Base-by-base conservation (phyloP, 30 jellyfish, hydroid and myxozoan species). In the Pseudorhiza aurosa region DNA sequence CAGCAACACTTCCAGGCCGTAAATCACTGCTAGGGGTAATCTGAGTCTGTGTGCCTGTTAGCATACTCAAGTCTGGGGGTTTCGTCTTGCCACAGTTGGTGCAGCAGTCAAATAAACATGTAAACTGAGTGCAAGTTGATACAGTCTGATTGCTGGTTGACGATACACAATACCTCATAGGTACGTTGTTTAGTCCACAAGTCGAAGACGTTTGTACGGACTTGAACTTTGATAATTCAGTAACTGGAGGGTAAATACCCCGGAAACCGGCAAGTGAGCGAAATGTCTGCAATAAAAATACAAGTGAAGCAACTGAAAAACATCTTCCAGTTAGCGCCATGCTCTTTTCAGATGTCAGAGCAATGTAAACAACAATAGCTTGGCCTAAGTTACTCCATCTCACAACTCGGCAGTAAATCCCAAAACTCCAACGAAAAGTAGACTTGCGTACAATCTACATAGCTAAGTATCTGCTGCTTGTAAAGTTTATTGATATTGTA, bases 181-280 rank as follows among this genome's bases (percentile, higher is more conserved):
- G 74, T 15, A 24, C 69, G 35, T 77, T 78, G 39, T 77, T 74
- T 24, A 89, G 68, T 27, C 98, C 98, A 75, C 98, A 92, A 7
- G 95, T 81, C 2, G 96, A 85, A 29, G 96, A 74, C 10, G 96
- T 75, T 17, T 35, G 78, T 7, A 92, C 89, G 0, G 94, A 65
- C 76, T 51, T 92, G 45, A 85, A 85, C 59, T 85, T 85, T 21
- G 98, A 86, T 19, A 92, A 55, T 28, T 85, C 96, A 27, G 55
- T 79, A 19, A 79, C 85, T 24, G 91, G 83, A 36, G 98, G 98
- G 69, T 87, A 92, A 19, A 92, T 47, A 19, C 98, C 98, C 42
- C 75, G 42, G 12, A 49, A 49, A 49, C n/a, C n/a, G n/a, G n/a
- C 6, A 49, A 49, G 6, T 49, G n/a, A 15, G 6, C 2, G 22